These are phyloP conservation scores for Nasua narica DNA, from an alignment of 2,797 vertebrate species.

Conservation along the genomic window DNA sequence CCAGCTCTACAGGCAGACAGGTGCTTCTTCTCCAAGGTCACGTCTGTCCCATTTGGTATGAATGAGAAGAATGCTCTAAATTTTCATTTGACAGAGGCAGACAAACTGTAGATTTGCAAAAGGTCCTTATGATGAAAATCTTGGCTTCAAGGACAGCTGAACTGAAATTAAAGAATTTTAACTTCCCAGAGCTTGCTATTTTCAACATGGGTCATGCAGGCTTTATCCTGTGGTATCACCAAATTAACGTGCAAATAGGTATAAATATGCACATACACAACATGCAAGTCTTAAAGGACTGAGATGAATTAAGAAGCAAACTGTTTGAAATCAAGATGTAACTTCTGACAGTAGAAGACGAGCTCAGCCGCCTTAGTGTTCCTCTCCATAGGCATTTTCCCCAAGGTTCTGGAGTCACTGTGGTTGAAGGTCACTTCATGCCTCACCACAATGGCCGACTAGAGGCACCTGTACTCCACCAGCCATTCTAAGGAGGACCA, in stretches of 20 bases:
- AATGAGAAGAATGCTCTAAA: not conserved
- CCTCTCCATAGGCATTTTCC: not conserved
- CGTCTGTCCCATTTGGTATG: not conserved
- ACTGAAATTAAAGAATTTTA: not conserved
- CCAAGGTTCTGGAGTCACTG: not conserved
- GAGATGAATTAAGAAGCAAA: not conserved
- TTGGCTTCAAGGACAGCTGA: not conserved
- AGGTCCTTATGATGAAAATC: not conserved
- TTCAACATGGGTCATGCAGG: not conserved
- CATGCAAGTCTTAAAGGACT: not conserved
- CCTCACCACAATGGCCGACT: not conserved
- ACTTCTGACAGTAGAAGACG: not conserved
- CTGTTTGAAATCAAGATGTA: not conserved
- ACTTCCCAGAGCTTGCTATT: not conserved
- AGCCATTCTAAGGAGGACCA: not conserved
- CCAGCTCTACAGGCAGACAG: not conserved
- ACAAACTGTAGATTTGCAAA: not conserved
- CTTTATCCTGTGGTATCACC: not conserved
- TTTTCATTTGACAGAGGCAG: constrained; percentile 3
- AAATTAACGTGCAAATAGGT: not conserved
- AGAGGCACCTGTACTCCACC: not conserved
- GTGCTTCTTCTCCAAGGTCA: not conserved
- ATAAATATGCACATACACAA: not conserved
- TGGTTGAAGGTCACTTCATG: not conserved
- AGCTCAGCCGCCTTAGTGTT: not conserved